Evolutionary conservation across 2,888 invertebrate species (phyloP).

Genomic region (Minunthozetes semirufus): DNA sequence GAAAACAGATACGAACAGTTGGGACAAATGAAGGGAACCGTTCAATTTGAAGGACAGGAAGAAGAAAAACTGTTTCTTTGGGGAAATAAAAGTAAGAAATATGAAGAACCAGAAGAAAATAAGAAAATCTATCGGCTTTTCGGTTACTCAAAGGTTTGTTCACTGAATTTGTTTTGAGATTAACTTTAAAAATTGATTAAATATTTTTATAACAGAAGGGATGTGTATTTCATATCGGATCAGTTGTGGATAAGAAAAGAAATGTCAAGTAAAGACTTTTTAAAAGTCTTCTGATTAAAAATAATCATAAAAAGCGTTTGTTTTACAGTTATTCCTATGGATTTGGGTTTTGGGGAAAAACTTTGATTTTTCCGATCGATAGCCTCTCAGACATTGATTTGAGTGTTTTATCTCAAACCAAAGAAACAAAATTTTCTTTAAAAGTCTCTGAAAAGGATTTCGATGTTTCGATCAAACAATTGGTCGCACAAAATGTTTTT

Average conservation of each 20-base stretch:
- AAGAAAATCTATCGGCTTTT: neutral
- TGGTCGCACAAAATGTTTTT: neutral
- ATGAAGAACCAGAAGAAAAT: neutral
- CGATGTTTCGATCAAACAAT: too few species aligned
- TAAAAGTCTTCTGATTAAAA: neutral
- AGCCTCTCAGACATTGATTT: neutral
- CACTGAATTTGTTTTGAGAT: neutral
- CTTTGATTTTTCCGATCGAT: neutral
- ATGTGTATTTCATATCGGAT: neutral
- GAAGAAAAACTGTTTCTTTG: slow-evolving; percentile 6
- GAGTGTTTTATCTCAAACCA: neutral
- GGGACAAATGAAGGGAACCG: slow-evolving; percentile 21
- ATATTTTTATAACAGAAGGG: neutral
- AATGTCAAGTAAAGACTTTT: neutral
- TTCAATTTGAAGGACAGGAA: neutral
- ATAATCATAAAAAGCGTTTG: neutral
- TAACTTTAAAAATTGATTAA: neutral
- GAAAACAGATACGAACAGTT: slow-evolving; percentile 17
- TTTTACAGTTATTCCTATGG: neutral
- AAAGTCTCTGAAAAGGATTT: neutral
- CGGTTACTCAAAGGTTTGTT: slow-evolving; percentile 12
- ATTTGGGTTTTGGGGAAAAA: neutral
- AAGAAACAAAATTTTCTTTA: neutral
- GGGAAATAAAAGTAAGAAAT: slow-evolving; percentile 23
- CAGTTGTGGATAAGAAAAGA: neutral